Base-by-base conservation (phyloP, 1,140 invertebrate genomes). In the Bacillus rossius region DNA sequence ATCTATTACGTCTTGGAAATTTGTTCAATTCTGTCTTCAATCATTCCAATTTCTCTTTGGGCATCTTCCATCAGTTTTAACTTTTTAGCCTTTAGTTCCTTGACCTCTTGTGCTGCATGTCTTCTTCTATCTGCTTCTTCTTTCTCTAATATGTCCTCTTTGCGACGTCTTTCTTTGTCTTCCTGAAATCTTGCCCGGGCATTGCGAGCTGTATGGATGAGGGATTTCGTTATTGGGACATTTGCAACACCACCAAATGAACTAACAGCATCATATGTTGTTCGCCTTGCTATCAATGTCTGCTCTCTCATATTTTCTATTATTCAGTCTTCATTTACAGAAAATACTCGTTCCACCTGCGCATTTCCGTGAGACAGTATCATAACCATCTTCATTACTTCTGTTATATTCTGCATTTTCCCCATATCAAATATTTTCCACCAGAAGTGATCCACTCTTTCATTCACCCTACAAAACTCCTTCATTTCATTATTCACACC, bases 261-360 rank as follows among this genome's bases (percentile, higher is more conserved):
- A 20, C 37, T 41, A 2, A 60, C 17, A 40, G 25, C 51, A 56
- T 64, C 64, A 45, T 54, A 65, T 55, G 61, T 55, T 53, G 55
- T 43, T 38, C 62, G 42, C 19, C 60, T 53, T 10, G 59, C 64
- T n/a, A n/a, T n/a, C n/a, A n/a, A n/a, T n/a, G 63, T 64, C 19
- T 59, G 8, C 41, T 62, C 59, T 22, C 22, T 37, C 34, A 62
- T 55, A 58, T 66, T 64, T 51, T 62, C 53, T 8, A 61, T 49
- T 37, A 66, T 57, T 29, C 60, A 62, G 13, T 64, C 64, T 50
- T 62, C 60, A 17, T 66, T 64, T 2, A 64, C 51, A 3, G 63
- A 66, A 48, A 66, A 63, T 22, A 58, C 63, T 57, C 63, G 54
- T 55, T 66, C 65, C 7, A 63, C 41, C 8, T 47, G 49, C 19